A percentile compares a stretch with the other conserved stretches of the same genome.
Conservation (phyloP, 2,113 vertebrate genomes). For the Tychaedon coryphoeus region DNA sequence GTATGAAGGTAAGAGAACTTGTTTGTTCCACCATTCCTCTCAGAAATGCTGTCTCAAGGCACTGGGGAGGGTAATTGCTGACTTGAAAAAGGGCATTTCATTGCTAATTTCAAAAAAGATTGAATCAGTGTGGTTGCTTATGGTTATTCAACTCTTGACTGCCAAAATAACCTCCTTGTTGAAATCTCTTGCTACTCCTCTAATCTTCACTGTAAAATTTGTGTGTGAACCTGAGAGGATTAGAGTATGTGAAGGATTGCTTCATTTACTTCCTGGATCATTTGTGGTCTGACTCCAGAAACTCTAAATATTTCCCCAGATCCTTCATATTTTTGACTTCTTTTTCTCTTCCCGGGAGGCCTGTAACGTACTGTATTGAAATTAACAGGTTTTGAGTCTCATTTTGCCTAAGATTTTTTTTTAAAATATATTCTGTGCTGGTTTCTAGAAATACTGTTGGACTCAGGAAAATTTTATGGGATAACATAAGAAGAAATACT, state of each 20-base stretch:
- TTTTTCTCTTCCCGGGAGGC: not conserved
- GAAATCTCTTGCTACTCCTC: not conserved
- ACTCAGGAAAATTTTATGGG: not conserved
- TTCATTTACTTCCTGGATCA: not conserved
- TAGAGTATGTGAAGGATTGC: not conserved
- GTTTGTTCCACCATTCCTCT: not conserved
- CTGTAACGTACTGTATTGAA: not conserved
- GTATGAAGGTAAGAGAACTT: conserved; percentile 88
- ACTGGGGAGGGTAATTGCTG: not conserved
- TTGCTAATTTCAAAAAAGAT: not conserved
- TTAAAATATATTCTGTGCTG: not conserved
- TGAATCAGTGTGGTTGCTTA: not conserved
- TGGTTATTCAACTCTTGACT: not conserved
- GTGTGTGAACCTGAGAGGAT: not conserved
- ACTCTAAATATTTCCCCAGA: not conserved
- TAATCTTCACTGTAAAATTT: not conserved
- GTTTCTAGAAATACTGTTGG: not conserved
- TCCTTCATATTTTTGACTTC: not conserved
- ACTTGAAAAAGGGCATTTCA: not conserved
- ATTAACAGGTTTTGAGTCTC: not conserved
- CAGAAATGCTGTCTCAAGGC: not conserved
- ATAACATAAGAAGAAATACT: not conserved
- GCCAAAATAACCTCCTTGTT: not conserved
- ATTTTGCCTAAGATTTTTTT: not conserved
- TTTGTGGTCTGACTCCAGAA: not conserved